Evolutionary conservation across 2,888 invertebrate species (phyloP).

Genomic region (Sphaeridia pumilis): DNA sequence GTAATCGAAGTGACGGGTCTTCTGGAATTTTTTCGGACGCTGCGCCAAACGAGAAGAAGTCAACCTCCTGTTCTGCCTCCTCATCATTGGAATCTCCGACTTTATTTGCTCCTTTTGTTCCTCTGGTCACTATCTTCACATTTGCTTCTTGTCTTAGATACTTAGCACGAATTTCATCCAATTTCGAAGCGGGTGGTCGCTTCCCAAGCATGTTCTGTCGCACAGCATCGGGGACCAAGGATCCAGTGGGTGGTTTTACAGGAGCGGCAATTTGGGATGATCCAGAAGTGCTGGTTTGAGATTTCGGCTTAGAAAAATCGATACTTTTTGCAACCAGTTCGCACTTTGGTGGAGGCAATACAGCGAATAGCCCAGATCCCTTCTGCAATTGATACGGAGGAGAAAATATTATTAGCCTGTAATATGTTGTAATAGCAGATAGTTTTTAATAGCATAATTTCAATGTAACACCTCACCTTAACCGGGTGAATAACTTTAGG

Average conservation of each 20-base stretch:
- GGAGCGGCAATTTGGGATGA: background rate
- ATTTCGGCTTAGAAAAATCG: background rate
- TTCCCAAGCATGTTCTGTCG: slow-evolving; percentile 23
- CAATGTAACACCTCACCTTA: slow-evolving; percentile 44
- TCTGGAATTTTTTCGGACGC: slow-evolving; percentile 8
- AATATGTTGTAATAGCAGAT: background rate
- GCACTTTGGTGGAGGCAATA: slow-evolving; percentile 57
- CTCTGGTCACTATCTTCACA: slow-evolving; percentile 15
- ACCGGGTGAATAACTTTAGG: slow-evolving; percentile 42
- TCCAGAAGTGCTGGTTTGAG: background rate
- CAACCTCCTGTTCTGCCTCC: slow-evolving; percentile 17
- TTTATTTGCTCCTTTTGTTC: slow-evolving; percentile 18
- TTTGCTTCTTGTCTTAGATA: slow-evolving; percentile 29
- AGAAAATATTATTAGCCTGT: background rate
- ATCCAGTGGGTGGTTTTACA: background rate
- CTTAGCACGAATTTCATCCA: slow-evolving; percentile 31
- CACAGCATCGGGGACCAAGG: slow-evolving; percentile 29
- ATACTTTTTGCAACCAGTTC: slow-evolving; percentile 10
- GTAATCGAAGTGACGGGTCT: slow-evolving; percentile 10
- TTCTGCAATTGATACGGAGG: slow-evolving; percentile 43
- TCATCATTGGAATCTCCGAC: slow-evolving; percentile 35
- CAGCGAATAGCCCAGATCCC: slow-evolving; percentile 53
- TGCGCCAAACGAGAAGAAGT: slow-evolving; percentile 31
- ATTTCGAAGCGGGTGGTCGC: slow-evolving; percentile 20
- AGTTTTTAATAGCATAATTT: background rate